A percentile compares a stretch with the other conserved stretches of the same genome.
Conservation (phyloP, 2,888 invertebrate genomes). For the Troides helena region DNA sequence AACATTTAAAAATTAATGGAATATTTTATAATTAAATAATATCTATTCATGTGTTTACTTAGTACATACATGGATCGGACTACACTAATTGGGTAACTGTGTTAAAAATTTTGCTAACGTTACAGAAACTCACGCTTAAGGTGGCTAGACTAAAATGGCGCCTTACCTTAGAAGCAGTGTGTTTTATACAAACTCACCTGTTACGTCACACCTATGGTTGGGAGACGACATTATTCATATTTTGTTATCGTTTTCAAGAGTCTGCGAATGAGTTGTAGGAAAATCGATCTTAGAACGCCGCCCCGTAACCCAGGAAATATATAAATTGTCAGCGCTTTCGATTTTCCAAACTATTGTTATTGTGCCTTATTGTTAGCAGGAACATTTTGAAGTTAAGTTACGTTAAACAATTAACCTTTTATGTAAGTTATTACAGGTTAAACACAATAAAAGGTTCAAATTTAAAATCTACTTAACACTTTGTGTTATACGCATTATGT, state of each 20-base stretch:
- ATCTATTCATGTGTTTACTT: slow-evolving; percentile 34
- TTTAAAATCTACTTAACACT: not conserved
- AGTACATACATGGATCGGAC: slow-evolving; percentile 31
- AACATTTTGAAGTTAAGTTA: slow-evolving; percentile 21
- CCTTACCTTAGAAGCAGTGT: slow-evolving; percentile 49
- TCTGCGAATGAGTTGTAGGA: slow-evolving; percentile 40
- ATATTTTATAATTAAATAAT: slow-evolving; percentile 14
- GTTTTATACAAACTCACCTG: slow-evolving; percentile 71
- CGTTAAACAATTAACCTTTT: slow-evolving; percentile 23
- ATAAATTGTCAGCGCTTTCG: slow-evolving; percentile 41
- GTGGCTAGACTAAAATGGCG: slow-evolving; percentile 66
- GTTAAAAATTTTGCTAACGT: slow-evolving; percentile 46
- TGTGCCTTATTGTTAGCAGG: slow-evolving; percentile 22
- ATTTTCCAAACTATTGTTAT: slow-evolving; percentile 47
- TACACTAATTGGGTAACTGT: slow-evolving; percentile 48
- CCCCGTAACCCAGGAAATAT: slow-evolving; percentile 34
- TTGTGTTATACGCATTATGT: not conserved
- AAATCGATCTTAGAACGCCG: slow-evolving; percentile 42
- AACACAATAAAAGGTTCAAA: slow-evolving; percentile 1
- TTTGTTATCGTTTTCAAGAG: slow-evolving; percentile 53
- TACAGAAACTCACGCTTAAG: slow-evolving; percentile 42
- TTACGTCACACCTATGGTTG: slow-evolving; percentile 71
- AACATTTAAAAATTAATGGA: slow-evolving; percentile 18
- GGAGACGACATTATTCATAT: slow-evolving; percentile 57
- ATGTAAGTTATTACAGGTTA: slow-evolving; percentile 18